Evolutionary conservation across 1,140 invertebrate species (phyloP), one percentile per base, ranked within the genome.

Genomic region (Homarus americanus): DNA sequence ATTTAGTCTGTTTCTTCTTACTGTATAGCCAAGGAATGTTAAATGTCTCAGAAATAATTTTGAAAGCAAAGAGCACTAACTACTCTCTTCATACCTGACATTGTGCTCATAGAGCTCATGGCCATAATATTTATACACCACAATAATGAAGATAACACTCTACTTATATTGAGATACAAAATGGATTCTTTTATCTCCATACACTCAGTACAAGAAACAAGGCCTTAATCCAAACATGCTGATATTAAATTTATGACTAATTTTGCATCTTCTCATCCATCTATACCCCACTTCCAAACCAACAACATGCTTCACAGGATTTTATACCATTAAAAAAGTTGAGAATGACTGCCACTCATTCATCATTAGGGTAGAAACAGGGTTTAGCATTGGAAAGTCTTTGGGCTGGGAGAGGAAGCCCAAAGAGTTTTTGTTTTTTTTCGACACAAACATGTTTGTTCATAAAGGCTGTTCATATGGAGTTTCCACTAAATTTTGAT

Each of bases 191-290:
- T 79, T 79, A 44, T 40, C 76, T 79, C 76, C 76, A 79, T 79
- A 44, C n/a, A 79, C 49, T 28, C 40, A 79, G 44, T 17, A 79
- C 44, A 79, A 79, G 76, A 79, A 79, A 79, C 38, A 79, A 44
- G 40, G 24, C 40, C 76, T 79, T 79, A 79, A 41, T 79, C 76
- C 76, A 79, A 41, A 79, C 76, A 79, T 79, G 76, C 76, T 79
- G 28, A 44, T 49, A 79, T 44, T n/a, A 20, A 44, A 44, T 79
- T 49, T 58, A 58, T 44, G 76, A 79, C 76, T 44, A 79, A 79
- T 44, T 49, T 79, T 79, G 24, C 76, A 79, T 44, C 24, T n/a
- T 41, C 28, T 79, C 36, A 79, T 79, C 36, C 38, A n/a, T 49
- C 24, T 79, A 79, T 79, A 79, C 76, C 36, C 76, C 44, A 79